phyloP scores from a whole-genome alignment of 2,113 vertebrate genomes.

The Anhinga anhinga region DNA sequence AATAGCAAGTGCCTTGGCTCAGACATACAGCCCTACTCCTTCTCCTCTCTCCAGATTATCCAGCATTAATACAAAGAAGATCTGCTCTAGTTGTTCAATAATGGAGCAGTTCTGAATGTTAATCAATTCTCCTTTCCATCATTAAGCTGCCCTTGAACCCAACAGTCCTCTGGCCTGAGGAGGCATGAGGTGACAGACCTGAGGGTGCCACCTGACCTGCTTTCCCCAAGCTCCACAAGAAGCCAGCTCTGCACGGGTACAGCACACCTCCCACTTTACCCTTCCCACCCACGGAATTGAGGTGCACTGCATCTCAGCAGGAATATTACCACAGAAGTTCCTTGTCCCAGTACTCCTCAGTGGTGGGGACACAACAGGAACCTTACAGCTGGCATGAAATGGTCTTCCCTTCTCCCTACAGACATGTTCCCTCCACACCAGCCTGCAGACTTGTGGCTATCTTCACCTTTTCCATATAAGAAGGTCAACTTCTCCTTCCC shows the following conservation, averaged over 20 bases:
- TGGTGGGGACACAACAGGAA: background rate
- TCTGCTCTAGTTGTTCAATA: background rate
- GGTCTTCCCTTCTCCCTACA: background rate
- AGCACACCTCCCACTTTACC: accelerated
- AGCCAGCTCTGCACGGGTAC: background rate
- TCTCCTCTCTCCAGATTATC: background rate
- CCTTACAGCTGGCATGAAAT: background rate
- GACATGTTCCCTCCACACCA: background rate
- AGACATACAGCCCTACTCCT: background rate
- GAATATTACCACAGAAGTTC: background rate
- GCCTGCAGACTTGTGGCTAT: background rate
- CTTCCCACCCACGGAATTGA: accelerated
- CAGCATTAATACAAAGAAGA: background rate
- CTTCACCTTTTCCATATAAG: background rate
- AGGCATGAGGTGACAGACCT: background rate
- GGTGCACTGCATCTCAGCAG: background rate
- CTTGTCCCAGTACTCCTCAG: too few relatives aligned
- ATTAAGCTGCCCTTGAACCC: background rate
- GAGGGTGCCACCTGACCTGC: background rate
- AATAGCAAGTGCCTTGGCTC: background rate
- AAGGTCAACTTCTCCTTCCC: background rate
- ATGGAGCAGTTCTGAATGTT: background rate
- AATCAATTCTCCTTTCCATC: background rate
- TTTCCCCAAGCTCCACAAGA: background rate
- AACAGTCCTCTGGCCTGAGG: background rate